A percentile compares a stretch with the other conserved stretches of the same genome.
Evolutionary conservation across 92 coral and sea anemone genomes (phyloP).

Genomic region (Ricordea florida): DNA sequence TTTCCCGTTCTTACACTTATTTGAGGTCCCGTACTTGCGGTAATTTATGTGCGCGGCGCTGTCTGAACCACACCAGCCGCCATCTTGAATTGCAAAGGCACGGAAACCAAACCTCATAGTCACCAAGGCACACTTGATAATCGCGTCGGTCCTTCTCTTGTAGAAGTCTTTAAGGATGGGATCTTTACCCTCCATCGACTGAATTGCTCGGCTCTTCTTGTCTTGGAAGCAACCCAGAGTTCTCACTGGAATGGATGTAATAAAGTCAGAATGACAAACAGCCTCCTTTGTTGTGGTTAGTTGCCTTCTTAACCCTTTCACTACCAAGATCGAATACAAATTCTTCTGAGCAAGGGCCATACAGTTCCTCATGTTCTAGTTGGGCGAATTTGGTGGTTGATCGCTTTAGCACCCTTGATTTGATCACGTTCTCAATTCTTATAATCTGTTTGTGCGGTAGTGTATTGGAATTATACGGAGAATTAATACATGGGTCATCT

Average conservation of each 20-base stretch:
- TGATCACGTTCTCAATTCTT: no score
- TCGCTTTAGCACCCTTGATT: no score
- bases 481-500: no score
- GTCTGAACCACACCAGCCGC: conserved; percentile 58
- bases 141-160: conserved; percentile 34
- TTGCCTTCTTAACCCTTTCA: no score
- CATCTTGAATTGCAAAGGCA: conserved; percentile 54
- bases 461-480: no score
- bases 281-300: no score
- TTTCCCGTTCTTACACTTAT: conserved; percentile 49
- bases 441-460: no score
- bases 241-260: background rate
- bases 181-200: conserved; percentile 18
- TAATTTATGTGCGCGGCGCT: conserved; percentile 60
- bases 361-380: no score
- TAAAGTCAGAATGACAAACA: background rate
- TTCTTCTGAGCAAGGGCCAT: no score
- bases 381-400: no score
- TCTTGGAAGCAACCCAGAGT: conserved; percentile 17
- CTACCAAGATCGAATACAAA: no score
- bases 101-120: background rate
- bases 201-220: conserved; percentile 25
- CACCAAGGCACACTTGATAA: conserved; percentile 30
- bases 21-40: conserved; percentile 52
- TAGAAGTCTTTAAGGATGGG: conserved; percentile 4